A percentile compares a stretch with the other conserved stretches of the same genome.
These are phyloP conservation scores for Catostylus mosaicus DNA, from an alignment of 30 jellyfish, hydroid and myxozoan genomes.

Conservation along the genomic window DNA sequence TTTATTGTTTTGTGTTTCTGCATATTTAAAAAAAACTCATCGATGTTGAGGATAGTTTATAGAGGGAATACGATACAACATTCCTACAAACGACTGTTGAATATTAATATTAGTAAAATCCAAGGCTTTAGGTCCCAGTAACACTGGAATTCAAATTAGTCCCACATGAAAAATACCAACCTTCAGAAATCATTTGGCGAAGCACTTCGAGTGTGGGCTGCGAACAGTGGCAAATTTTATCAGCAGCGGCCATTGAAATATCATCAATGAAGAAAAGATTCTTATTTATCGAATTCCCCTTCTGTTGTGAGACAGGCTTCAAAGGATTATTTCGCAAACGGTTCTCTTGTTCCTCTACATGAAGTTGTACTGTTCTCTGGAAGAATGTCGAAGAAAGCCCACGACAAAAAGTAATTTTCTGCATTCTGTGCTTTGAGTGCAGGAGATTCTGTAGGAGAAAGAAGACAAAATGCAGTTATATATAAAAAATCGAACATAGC, in stretches of 20 bases:
- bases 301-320: conserved; percentile 46
- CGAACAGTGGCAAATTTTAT: background rate
- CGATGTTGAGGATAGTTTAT: too few species aligned
- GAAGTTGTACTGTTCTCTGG: conserved; percentile 36
- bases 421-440: conserved; percentile 34
- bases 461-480: too few species aligned
- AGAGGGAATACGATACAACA: too few species aligned
- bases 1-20: too few species aligned
- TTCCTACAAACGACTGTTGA: too few species aligned
- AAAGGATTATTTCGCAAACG: conserved; percentile 30
- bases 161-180: conserved; percentile 6
- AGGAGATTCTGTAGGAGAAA: conserved; percentile 30
- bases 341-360: conserved; percentile 38
- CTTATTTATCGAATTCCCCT: conserved; percentile 21
- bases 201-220: conserved; percentile 75
- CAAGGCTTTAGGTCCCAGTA: too few species aligned
- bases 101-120: too few species aligned
- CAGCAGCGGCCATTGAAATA: conserved; percentile 38
- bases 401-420: conserved; percentile 15
- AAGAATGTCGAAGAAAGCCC: conserved; percentile 45
- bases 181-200: conserved; percentile 73
- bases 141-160: background rate
- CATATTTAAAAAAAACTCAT: too few species aligned
- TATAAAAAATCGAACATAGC: too few species aligned
- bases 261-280: conserved; percentile 73